Evolutionary conservation across 2,113 vertebrate species (phyloP), one percentile per base, ranked within the genome.

Genomic region (Campylorhamphus procurvoides): DNA sequence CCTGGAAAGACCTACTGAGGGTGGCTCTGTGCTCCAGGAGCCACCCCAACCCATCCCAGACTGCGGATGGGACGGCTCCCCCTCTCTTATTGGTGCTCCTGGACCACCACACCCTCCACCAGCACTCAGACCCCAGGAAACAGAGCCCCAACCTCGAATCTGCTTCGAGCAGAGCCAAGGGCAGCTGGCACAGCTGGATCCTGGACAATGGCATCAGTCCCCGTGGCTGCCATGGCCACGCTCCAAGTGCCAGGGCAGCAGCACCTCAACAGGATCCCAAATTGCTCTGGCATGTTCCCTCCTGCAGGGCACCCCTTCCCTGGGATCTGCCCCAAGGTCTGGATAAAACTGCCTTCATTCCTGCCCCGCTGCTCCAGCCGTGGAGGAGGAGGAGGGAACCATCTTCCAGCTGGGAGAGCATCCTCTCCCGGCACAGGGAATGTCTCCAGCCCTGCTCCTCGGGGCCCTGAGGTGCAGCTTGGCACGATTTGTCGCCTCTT

Each of bases 51-150:
- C 49, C 68, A 29, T 4, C 50, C 49, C 42, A 72, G 56, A 62
- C 53, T 0, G 0, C 0, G 1, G 18, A n/a, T 1, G 3, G 62
- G 29, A 31, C 0, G 2, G 72, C 50, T 82, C 46, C 14, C 35
- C 1, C 4, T 0, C 1, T 33, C 66, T 72, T 49, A 4, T 25
- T 6, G 13, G 42, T 69, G 79, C n/a, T 79, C 42, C 50, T 4
- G 53, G 49, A 53, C 40, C 4, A 10, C n/a, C 8, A 0, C 31
- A 3, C 10, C 27, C 19, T 5, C 58, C 5, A 0, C 4, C 1
- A 23, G 11, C 4, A 5, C 39, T 7, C 40, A 4, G 49, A 9
- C 9, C 16, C 1, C 0, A 1, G 40, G 25, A 46, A 76, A n/a
- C 0, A 37, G 56, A 92, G 39, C 58, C 59, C 73, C 0, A 13